Conservation (phyloP, 2,113 vertebrate species). For the Nothobranchius furzeri region DNA sequence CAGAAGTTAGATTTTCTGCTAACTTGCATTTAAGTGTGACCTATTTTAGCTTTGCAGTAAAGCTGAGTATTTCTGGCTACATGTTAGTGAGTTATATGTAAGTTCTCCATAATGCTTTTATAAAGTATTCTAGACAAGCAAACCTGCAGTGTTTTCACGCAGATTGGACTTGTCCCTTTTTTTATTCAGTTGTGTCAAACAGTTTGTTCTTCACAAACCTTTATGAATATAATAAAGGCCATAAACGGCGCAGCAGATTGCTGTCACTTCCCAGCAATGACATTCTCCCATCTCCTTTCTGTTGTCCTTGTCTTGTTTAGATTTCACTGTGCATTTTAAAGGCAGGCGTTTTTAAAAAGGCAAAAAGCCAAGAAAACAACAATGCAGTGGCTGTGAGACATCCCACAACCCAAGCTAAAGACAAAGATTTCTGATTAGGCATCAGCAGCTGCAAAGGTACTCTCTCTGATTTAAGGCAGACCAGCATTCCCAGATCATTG, state of each 20-base stretch:
- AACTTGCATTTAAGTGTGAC: background rate
- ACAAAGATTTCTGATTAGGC: slow-evolving; percentile 21
- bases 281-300: slow-evolving; percentile 30
- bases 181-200: background rate
- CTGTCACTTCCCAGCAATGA: slow-evolving; percentile 53
- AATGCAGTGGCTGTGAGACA: slow-evolving; percentile 29
- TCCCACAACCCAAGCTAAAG: slow-evolving; percentile 11
- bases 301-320: slow-evolving; percentile 51
- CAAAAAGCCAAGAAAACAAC: slow-evolving; percentile 53
- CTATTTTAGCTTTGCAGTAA: background rate
- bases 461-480: slow-evolving; percentile 38
- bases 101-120: background rate
- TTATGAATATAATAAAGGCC: slow-evolving; percentile 51
- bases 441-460: slow-evolving; percentile 23
- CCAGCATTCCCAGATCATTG: slow-evolving; percentile 43
- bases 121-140: background rate
- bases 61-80: background rate
- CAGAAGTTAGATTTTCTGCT: background rate
- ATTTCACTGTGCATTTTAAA: slow-evolving; percentile 39
- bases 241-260: slow-evolving; percentile 37
- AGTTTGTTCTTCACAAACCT: slow-evolving; percentile 49
- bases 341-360: slow-evolving; percentile 25
- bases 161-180: slow-evolving; percentile 7
- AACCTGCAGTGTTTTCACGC: slow-evolving; percentile 3
- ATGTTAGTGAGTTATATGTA: background rate